Evolutionary conservation across 1,140 invertebrate species (phyloP).

Genomic region (Drosophila pachea): DNA sequence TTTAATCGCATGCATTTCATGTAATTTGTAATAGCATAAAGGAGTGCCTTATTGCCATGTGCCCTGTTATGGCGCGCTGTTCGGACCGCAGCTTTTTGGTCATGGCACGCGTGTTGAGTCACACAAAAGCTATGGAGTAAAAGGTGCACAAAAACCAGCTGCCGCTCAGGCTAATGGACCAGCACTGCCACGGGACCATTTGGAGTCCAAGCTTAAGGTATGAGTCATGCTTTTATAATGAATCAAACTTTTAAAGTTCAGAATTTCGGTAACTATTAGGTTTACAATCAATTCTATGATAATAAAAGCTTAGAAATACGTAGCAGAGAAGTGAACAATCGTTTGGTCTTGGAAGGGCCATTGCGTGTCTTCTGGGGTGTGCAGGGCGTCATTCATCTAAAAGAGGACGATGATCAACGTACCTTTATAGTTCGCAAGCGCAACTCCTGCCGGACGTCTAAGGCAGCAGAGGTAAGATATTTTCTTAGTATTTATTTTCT

Average conservation of each 20-base stretch:
- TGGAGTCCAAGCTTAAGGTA: constrained; percentile 88
- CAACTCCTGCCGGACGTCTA: constrained; percentile 82
- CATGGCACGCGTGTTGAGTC: constrained; percentile 92
- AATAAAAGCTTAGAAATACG: constrained; percentile 87
- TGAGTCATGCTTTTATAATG: background rate
- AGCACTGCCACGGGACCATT: constrained; percentile 82
- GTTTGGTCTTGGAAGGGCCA: constrained; percentile 88
- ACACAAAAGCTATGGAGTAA: constrained; percentile 90
- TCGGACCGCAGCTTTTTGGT: constrained; percentile 91
- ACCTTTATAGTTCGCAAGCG: constrained; percentile 86
- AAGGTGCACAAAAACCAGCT: constrained; percentile 79
- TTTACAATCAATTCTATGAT: constrained; percentile 87
- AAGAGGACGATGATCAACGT: constrained; percentile 91
- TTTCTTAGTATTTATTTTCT: background rate
- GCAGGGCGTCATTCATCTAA: constrained; percentile 89
- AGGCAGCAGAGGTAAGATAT: constrained; percentile 58
- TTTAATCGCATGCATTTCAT: constrained; percentile 20
- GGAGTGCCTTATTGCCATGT: constrained; percentile 94
- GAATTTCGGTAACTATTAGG: constrained; percentile 28
- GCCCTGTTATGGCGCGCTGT: constrained; percentile 92
- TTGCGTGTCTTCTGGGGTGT: constrained; percentile 92
- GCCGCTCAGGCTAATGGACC: constrained; percentile 73
- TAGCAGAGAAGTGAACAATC: constrained; percentile 88
- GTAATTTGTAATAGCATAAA: constrained; percentile 84
- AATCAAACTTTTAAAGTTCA: background rate